Percentiles rank a stretch among this genome's conserved stretches.
These are phyloP conservation scores for Heliconius charithonia DNA, from an alignment of 2,888 invertebrate genomes.

Conservation along the genomic window DNA sequence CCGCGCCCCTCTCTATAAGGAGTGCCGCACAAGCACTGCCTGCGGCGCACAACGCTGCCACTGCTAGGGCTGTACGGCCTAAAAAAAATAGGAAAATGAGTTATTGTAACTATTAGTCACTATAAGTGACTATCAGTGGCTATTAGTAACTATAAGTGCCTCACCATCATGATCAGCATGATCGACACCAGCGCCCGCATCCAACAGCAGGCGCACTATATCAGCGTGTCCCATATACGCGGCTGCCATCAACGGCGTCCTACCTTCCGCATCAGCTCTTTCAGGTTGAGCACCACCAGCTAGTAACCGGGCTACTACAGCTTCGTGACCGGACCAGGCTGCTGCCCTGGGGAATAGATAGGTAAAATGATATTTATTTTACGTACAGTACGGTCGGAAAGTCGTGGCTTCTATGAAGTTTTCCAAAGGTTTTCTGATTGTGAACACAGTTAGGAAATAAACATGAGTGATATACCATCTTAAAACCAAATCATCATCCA, in stretches of 20 bases:
- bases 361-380: background rate
- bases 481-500: too few species aligned
- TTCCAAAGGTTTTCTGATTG: too few species aligned
- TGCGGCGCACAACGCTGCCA: conserved; percentile 92
- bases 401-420: too few species aligned
- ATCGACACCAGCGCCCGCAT: conserved; percentile 92
- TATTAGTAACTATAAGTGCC: conserved; percentile 33
- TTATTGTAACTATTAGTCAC: background rate
- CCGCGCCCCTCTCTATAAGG: conserved; percentile 91
- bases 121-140: background rate
- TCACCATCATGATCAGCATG: conserved; percentile 92
- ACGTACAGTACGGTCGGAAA: background rate
- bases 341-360: conserved; percentile 87
- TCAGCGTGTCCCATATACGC: conserved; percentile 98
- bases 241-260: conserved; percentile 96
- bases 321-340: conserved; percentile 97
- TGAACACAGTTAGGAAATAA: too few species aligned
- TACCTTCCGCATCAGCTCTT: conserved; percentile 93
- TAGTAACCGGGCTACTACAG: conserved; percentile 89
- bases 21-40: conserved; percentile 83
- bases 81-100: background rate
- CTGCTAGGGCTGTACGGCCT: conserved; percentile 93
- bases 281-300: conserved; percentile 91
- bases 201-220: conserved; percentile 92
- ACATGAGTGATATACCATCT: too few species aligned